Conservation (phyloP, 2,888 invertebrate species). For the Agrochola litura region DNA sequence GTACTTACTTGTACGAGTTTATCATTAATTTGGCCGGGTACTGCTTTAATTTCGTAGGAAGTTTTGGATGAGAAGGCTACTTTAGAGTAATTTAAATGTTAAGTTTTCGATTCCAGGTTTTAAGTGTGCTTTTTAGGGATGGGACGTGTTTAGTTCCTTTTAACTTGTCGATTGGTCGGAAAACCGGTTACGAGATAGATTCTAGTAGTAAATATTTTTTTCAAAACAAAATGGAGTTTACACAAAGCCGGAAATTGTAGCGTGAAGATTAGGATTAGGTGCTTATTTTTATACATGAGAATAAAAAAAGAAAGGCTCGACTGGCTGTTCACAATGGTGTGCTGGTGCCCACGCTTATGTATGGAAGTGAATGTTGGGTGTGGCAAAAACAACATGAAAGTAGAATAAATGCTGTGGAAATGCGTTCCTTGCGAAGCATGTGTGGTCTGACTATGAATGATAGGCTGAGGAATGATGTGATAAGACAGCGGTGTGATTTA, state of each 20-base stretch:
- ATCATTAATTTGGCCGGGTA: slow-evolving; percentile 33
- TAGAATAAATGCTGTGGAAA: too few relatives aligned
- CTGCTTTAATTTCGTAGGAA: slow-evolving; percentile 28
- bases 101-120: neutral
- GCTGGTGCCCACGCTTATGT: too few relatives aligned
- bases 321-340: too few relatives aligned
- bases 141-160: neutral
- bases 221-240: neutral
- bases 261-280: neutral
- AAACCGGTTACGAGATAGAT: neutral
- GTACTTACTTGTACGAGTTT: slow-evolving; percentile 31
- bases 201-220: neutral
- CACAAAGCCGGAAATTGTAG: neutral
- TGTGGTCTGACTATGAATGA: too few relatives aligned
- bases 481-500: too few relatives aligned
- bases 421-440: too few relatives aligned
- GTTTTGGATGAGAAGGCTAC: slow-evolving; percentile 14
- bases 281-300: neutral
- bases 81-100: slow-evolving; percentile 23
- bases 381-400: too few relatives aligned
- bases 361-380: too few relatives aligned
- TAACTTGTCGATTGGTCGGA: neutral
- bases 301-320: too few relatives aligned
- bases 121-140: neutral
- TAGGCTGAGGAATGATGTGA: too few relatives aligned